Evolutionary conservation across 2,113 vertebrate genomes (phyloP).

Genomic region (Tenrec ecaudatus): DNA sequence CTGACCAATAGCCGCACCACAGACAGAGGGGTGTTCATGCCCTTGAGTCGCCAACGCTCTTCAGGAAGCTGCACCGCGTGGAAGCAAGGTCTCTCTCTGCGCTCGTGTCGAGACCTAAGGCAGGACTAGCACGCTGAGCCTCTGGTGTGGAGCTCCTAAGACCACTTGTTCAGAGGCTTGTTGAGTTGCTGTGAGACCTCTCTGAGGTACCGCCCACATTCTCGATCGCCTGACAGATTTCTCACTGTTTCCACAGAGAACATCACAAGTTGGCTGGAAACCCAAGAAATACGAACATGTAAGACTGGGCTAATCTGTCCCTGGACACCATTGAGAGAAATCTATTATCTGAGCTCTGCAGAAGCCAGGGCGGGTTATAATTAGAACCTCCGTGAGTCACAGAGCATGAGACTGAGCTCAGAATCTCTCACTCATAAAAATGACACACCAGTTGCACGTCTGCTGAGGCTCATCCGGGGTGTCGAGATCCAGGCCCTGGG

Average conservation of each 20-base stretch:
- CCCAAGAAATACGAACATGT: not conserved
- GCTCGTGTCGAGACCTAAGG: not conserved
- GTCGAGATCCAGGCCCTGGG: not conserved
- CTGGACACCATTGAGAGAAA: conserved; percentile 38
- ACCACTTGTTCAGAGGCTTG: not conserved
- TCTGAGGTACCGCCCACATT: not conserved
- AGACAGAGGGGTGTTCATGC: accelerated
- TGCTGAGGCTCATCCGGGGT: not conserved
- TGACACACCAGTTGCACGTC: not conserved
- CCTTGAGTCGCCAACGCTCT: not conserved
- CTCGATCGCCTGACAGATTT: not conserved
- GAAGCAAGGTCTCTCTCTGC: not conserved
- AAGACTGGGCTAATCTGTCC: conserved; percentile 48
- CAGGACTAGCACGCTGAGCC: not conserved
- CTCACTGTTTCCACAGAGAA: not conserved
- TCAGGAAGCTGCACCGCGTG: not conserved
- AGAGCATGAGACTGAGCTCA: conserved; percentile 37
- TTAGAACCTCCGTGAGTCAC: conserved; percentile 53
- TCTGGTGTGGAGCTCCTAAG: not conserved
- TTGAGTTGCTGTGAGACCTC: not conserved
- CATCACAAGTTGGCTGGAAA: not conserved
- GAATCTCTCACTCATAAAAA: conserved; percentile 6
- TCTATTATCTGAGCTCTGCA: not conserved
- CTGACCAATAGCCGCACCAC: not conserved
- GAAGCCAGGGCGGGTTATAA: conserved; percentile 59